Conservation (phyloP, 2,888 invertebrate species). For the Pardosa pseudoannulata region DNA sequence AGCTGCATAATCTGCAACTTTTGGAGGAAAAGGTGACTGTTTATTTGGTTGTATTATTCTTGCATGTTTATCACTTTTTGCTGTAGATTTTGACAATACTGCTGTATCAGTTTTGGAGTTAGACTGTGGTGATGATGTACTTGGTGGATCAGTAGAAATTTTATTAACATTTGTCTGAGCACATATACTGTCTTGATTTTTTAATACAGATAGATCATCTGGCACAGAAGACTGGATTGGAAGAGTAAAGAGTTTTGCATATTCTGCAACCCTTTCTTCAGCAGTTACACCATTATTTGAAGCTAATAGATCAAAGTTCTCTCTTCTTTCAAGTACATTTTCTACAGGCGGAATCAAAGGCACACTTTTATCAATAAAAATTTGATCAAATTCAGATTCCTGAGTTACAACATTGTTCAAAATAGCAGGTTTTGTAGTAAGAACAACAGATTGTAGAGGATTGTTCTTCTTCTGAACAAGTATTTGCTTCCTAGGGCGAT, state of each 20-base stretch:
- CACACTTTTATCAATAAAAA: slow-evolving; percentile 65
- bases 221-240: slow-evolving; percentile 49
- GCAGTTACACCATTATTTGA: slow-evolving; percentile 38
- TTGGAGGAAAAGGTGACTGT: slow-evolving; percentile 35
- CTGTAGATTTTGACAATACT: slow-evolving; percentile 30
- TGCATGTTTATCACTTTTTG: slow-evolving; percentile 58
- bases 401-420: slow-evolving; percentile 61
- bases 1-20: slow-evolving; percentile 53
- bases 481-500: slow-evolving; percentile 68
- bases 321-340: slow-evolving; percentile 47
- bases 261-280: slow-evolving; percentile 51
- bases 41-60: slow-evolving; percentile 29
- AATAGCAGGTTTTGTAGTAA: slow-evolving; percentile 50
- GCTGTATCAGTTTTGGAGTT: slow-evolving; percentile 29
- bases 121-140: slow-evolving; percentile 33
- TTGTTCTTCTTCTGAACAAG: slow-evolving; percentile 44
- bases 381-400: slow-evolving; percentile 63
- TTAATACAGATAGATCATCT: slow-evolving; percentile 31
- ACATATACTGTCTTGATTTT: slow-evolving; percentile 29
- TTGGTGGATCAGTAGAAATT: slow-evolving; percentile 25
- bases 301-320: slow-evolving; percentile 39
- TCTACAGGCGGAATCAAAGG: slow-evolving; percentile 60
- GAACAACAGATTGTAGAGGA: slow-evolving; percentile 25
- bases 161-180: slow-evolving; percentile 4
- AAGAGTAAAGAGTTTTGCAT: slow-evolving; percentile 60